Percentiles rank a stretch among this genome's conserved stretches.
Conservation (phyloP, 2,888 invertebrate species). For the Pharmacophagus antenor region DNA sequence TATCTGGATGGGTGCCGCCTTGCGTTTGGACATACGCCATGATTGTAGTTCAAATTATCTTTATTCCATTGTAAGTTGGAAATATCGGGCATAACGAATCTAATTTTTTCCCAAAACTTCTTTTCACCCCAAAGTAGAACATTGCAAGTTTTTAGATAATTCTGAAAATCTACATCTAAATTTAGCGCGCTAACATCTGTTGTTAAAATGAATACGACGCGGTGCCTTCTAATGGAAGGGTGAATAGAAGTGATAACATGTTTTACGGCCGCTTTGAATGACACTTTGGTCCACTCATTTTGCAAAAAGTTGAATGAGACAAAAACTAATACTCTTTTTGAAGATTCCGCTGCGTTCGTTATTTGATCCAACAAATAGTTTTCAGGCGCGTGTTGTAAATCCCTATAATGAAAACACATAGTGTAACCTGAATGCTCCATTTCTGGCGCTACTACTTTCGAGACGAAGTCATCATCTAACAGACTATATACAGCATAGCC, state of each 20-base stretch:
- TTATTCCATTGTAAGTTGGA: constrained; percentile 83
- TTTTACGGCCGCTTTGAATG: constrained; percentile 90
- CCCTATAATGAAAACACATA: constrained; percentile 87
- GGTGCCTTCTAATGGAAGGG: constrained; percentile 83
- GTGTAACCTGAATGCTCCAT: constrained; percentile 85
- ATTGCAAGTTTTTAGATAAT: constrained; percentile 85
- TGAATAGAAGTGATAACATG: constrained; percentile 84
- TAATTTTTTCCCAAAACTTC: constrained; percentile 93
- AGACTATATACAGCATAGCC: constrained; percentile 93
- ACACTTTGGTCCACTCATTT: constrained; percentile 91
- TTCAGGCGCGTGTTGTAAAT: constrained; percentile 80
- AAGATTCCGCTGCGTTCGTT: constrained; percentile 82
- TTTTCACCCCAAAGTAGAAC: constrained; percentile 90
- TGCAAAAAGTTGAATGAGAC: constrained; percentile 90
- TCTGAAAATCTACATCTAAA: constrained; percentile 88
- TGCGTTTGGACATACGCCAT: constrained; percentile 77
- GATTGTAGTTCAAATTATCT: constrained; percentile 76
- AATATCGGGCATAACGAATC: constrained; percentile 90
- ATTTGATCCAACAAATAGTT: constrained; percentile 83
- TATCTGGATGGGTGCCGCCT: constrained; percentile 83
- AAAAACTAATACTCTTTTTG: constrained; percentile 87
- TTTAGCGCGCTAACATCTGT: constrained; percentile 86
- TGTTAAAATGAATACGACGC: constrained; percentile 78
- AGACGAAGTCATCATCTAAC: constrained; percentile 87
- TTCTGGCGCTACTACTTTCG: constrained; percentile 85